Base-by-base conservation (phyloP, 1,140 invertebrate genomes). In the Globodera ellingtonae region DNA sequence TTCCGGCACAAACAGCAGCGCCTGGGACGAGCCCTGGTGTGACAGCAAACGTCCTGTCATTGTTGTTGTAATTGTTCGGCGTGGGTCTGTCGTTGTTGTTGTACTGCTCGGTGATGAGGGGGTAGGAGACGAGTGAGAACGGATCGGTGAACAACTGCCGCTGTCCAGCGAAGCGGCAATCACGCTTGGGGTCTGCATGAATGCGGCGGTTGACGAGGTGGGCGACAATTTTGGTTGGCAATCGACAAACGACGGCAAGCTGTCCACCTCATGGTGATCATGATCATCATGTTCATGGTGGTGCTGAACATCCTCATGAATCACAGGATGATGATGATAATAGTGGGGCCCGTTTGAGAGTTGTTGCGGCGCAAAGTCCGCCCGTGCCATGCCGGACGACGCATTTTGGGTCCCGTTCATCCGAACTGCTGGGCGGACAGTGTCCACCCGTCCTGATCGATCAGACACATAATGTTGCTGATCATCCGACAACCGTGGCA, bases 1-100 rank as follows among this genome's bases (percentile, higher is more conserved):
- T 56, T 89, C 84, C 3, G 87, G 87, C 10, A 88, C 87, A 80
- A 78, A 88, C 6, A 88, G 77, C 8, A 88, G 75, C 7, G 87
- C 88, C 70, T 88, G 86, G 35, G 83, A 83, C 13, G 84, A 80
- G 10, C 70, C 50, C n/a, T 77, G 65, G 46, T 77, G 75, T 3
- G 65, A 21, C 47, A 52, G n/a, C 46, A 46, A 47, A 35, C 50
- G 52, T 24, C 18, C 21, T 47, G 15, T 6, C 9, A 5, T 35
- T 67, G 75, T 69, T 35, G 67, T 13, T 67, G 48, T 24, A 13
- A 21, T 15, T 10, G 10, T 44, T 7, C 8, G 7, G 24, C 67
- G 46, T 3, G 8, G 24, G 35, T 44, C 24, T 7, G 35, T 35
- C 35, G 67, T 44, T 70, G 67, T 44, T 70, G 67, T 18, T 15